A percentile compares a stretch with the other conserved stretches of the same genome.
Evolutionary conservation across 1,140 invertebrate species (phyloP).

Genomic region (Pristionchus pacificus): DNA sequence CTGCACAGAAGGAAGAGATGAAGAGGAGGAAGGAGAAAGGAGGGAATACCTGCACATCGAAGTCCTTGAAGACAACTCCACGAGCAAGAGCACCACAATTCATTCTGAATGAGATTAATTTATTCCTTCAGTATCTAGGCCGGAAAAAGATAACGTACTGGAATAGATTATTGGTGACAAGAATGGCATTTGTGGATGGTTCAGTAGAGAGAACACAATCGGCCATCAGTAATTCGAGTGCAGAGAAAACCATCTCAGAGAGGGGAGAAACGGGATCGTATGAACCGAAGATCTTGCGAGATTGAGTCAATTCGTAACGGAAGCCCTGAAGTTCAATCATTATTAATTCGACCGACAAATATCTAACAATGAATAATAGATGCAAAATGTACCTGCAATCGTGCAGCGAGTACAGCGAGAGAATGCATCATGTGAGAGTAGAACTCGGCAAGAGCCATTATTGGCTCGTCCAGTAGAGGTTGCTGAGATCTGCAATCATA

Average conservation of each 20-base stretch:
- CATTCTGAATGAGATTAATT: slow-evolving; percentile 23
- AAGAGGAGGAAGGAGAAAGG: too few species aligned
- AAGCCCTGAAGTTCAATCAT: too few species aligned
- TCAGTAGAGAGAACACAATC: slow-evolving; percentile 33
- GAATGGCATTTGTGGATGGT: slow-evolving; percentile 27
- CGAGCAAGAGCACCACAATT: slow-evolving; percentile 27
- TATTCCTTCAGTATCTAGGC: not conserved
- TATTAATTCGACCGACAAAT: too few species aligned
- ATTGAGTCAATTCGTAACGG: slow-evolving; percentile 43
- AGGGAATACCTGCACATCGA: slow-evolving; percentile 35
- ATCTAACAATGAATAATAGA: not conserved
- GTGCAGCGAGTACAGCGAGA: slow-evolving; percentile 49
- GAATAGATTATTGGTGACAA: slow-evolving; percentile 38
- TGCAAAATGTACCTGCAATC: slow-evolving; percentile 37
- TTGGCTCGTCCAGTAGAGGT: slow-evolving; percentile 40
- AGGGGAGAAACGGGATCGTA: slow-evolving; percentile 47
- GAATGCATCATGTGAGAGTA: slow-evolving; percentile 54
- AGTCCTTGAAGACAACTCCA: slow-evolving; percentile 27
- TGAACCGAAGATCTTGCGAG: slow-evolving; percentile 45
- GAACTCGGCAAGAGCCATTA: slow-evolving; percentile 46
- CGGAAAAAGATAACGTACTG: slow-evolving; percentile 31
- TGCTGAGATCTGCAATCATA: slow-evolving; percentile 45
- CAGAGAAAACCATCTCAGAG: slow-evolving; percentile 54
- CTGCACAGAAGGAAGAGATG: too few species aligned
- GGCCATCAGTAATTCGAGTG: slow-evolving; percentile 43